Evolutionary conservation across 1,140 invertebrate genomes (phyloP).

Genomic region (Eciton burchellii): DNA sequence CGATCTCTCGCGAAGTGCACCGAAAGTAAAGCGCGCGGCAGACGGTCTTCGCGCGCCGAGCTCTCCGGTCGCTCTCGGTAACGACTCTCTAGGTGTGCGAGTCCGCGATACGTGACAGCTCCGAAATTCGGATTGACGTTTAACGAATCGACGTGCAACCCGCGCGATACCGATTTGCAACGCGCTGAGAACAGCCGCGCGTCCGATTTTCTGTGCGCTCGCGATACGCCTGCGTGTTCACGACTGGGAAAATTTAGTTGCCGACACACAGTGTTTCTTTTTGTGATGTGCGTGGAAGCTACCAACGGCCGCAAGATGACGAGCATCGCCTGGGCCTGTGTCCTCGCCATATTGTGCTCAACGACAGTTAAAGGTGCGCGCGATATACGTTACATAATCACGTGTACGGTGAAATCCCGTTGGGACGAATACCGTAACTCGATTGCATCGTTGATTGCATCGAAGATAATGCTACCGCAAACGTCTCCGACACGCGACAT

Average conservation of each 20-base stretch:
- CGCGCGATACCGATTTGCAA: neutral
- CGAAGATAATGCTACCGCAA: too few relatives aligned
- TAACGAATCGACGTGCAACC: conserved; percentile 6
- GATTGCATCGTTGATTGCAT: neutral
- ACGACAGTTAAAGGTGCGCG: conserved; percentile 71
- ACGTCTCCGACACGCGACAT: neutral
- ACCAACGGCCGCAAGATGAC: conserved; percentile 64
- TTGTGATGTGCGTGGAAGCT: conserved; percentile 67
- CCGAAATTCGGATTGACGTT: conserved; percentile 12
- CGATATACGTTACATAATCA: conserved; percentile 35
- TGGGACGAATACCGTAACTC: conserved; percentile 11
- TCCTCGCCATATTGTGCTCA: conserved; percentile 66
- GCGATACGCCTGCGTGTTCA: conserved; percentile 11
- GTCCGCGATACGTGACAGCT: conserved; percentile 24
- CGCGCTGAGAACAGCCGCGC: neutral
- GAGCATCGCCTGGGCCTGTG: conserved; percentile 67
- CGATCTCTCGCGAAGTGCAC: conserved; percentile 76
- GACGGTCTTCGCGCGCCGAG: conserved; percentile 81
- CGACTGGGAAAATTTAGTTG: conserved; percentile 14
- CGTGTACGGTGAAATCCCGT: conserved; percentile 44
- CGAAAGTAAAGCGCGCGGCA: conserved; percentile 79
- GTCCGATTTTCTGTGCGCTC: conserved; percentile 23
- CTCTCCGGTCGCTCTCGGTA: conserved; percentile 74
- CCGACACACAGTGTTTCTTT: conserved; percentile 66
- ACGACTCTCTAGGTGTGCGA: conserved; percentile 60